phyloP scores from a whole-genome alignment of 2,888 invertebrate species.

The Orthonevra nobilis region DNA sequence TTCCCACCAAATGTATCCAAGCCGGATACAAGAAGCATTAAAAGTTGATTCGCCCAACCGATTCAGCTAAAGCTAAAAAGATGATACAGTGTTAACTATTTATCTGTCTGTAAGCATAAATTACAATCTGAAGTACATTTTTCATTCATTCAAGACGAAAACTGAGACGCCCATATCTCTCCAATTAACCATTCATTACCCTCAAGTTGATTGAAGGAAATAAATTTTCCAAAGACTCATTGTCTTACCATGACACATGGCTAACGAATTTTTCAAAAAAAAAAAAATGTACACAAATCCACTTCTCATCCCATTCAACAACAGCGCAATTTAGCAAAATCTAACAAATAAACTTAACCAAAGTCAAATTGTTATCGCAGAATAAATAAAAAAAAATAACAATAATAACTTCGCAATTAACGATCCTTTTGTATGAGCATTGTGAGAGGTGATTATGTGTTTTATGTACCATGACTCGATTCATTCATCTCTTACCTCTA shows the following conservation, averaged over 20 bases:
- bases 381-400: no score
- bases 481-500: neutral
- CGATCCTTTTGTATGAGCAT: neutral
- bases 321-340: constrained; percentile 25
- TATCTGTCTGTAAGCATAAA: no score
- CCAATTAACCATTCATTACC: constrained; percentile 6
- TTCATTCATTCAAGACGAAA: constrained; percentile 11
- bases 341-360: neutral
- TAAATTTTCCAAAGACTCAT: constrained; percentile 2
- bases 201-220: constrained; percentile 13
- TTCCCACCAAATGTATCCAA: no score
- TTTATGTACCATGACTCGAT: constrained; percentile 10
- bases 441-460: constrained; percentile 1
- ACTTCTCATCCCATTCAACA: neutral
- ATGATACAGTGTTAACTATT: no score
- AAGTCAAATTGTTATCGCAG: constrained; percentile 2
- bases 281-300: neutral
- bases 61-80: no score
- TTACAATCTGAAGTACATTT: no score
- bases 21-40: no score
- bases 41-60: no score
- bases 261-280: no score
- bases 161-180: neutral
- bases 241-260: constrained; percentile 15
- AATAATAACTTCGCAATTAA: constrained; percentile 9